Evolutionary conservation across 2,113 vertebrate species (phyloP).

Genomic region (Laticauda colubrina): DNA sequence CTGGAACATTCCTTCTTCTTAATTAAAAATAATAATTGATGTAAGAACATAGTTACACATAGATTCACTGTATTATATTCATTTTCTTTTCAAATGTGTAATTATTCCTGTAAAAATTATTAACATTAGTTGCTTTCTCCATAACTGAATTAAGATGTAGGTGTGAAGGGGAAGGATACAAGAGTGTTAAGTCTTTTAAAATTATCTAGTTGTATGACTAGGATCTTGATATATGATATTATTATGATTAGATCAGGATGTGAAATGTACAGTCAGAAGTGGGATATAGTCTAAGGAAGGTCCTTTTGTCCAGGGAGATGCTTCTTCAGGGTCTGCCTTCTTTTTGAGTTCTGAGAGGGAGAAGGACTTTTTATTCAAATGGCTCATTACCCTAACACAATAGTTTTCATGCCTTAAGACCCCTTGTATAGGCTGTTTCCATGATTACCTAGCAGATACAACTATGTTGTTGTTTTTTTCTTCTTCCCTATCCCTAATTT

Average conservation of each 20-base stretch:
- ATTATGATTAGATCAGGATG: background rate
- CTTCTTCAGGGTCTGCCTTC: background rate
- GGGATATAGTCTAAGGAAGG: background rate
- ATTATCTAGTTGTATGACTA: background rate
- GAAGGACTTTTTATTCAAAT: background rate
- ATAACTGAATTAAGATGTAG: background rate
- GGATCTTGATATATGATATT: background rate
- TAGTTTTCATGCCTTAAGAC: constrained; percentile 33
- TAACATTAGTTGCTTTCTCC: background rate
- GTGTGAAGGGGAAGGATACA: background rate
- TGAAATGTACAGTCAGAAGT: background rate
- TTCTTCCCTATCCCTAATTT: constrained; percentile 16
- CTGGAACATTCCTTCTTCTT: background rate
- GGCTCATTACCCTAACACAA: background rate
- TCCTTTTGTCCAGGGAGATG: background rate
- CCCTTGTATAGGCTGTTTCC: constrained; percentile 47
- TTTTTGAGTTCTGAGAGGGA: background rate
- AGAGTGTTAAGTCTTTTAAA: background rate
- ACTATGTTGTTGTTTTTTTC: constrained; percentile 37
- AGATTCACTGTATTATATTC: background rate
- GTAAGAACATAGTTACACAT: background rate
- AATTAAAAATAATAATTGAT: background rate
- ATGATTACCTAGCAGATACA: constrained; percentile 43
- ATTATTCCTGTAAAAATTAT: background rate
- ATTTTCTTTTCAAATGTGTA: background rate